These are phyloP conservation scores for Caenorhabditis wallacei DNA, from an alignment of 2,888 invertebrate species.

Conservation along the genomic window DNA sequence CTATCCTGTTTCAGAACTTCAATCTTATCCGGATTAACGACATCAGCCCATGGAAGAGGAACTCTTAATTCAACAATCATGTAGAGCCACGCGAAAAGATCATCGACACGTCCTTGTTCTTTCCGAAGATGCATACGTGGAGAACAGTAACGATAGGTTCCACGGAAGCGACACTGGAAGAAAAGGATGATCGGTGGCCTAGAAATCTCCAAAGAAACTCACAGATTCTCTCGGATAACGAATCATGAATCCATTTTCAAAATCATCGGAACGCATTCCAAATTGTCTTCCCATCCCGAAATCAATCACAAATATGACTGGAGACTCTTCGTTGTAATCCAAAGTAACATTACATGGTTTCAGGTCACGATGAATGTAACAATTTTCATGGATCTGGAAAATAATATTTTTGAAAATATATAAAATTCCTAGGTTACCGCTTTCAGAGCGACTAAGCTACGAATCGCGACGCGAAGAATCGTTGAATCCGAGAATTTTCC, in stretches of 20 bases:
- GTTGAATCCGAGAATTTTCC: constrained; percentile 60
- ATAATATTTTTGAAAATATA: neutral
- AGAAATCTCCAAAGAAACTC: neutral
- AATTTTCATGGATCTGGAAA: constrained; percentile 58
- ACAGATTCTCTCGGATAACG: constrained; percentile 48
- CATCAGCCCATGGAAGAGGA: constrained; percentile 49
- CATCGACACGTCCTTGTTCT: constrained; percentile 51
- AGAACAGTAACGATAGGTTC: constrained; percentile 51
- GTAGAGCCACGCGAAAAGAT: constrained; percentile 56
- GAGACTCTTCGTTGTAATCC: constrained; percentile 46
- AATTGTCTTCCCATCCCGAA: constrained; percentile 62
- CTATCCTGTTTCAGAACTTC: constrained; percentile 38
- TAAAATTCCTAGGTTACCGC: constrained; percentile 46
- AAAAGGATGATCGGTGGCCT: neutral
- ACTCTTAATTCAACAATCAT: constrained; percentile 57
- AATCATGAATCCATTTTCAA: constrained; percentile 27
- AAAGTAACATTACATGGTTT: constrained; percentile 66
- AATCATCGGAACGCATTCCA: constrained; percentile 6
- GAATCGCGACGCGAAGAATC: constrained; percentile 57
- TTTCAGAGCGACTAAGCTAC: constrained; percentile 59
- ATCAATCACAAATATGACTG: constrained; percentile 54
- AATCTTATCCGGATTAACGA: constrained; percentile 38
- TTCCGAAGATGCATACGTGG: constrained; percentile 49
- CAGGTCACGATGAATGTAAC: constrained; percentile 65
- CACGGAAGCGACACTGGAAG: constrained; percentile 51